phyloP scores from a whole-genome alignment of 2,113 vertebrate genomes.

The Brachyistius frenatus region DNA sequence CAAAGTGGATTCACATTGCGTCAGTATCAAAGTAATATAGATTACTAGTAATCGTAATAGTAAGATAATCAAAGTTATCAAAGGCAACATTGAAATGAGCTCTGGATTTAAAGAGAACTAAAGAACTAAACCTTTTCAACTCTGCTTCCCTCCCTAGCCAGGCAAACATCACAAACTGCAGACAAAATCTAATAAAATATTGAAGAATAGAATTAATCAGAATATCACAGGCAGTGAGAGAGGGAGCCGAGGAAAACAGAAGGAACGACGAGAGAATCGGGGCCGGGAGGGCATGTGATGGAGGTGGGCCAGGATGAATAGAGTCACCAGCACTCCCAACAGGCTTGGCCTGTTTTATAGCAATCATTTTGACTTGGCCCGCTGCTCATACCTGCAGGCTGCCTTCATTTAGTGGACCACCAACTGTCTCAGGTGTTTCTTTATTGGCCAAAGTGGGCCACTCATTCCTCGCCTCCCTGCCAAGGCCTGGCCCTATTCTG shows the following conservation, averaged over 20 bases:
- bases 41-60: too few relatives aligned
- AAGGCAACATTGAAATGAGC: conserved; percentile 26
- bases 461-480: conserved; percentile 40
- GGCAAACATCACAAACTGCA: conserved; percentile 8
- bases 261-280: conserved; percentile 29
- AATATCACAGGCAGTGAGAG: conserved; percentile 14
- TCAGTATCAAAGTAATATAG: not conserved
- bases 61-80: not conserved
- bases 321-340: conserved; percentile 64
- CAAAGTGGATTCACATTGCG: conserved; percentile 9
- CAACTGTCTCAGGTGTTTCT: conserved; percentile 71
- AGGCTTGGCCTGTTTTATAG: conserved; percentile 66
- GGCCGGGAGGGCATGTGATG: conserved; percentile 57
- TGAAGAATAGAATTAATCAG: conserved; percentile 15
- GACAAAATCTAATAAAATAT: conserved; percentile 46
- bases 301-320: conserved; percentile 56
- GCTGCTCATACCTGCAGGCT: conserved; percentile 56
- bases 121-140: conserved; percentile 10
- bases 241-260: conserved; percentile 14
- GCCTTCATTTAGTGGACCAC: conserved; percentile 61
- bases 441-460: conserved; percentile 64
- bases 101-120: conserved; percentile 15
- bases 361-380: conserved; percentile 55
- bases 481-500: conserved; percentile 44
- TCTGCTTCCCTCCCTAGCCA: not conserved